phyloP scores from a whole-genome alignment of 1,140 invertebrate species.

The Nilaparvata lugens region DNA sequence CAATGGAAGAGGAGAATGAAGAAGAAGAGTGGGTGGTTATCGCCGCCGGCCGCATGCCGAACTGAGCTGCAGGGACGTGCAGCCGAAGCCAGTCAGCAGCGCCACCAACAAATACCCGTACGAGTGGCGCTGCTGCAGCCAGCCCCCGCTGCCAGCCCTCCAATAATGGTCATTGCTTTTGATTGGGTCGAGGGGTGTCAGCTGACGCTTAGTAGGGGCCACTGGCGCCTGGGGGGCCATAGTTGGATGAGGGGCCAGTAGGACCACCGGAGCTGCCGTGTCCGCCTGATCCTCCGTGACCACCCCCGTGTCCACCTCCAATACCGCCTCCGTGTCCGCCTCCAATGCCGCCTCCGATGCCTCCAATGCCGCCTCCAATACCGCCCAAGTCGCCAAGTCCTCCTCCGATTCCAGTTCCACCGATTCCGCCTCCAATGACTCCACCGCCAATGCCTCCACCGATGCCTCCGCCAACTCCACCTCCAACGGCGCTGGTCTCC shows the following conservation, averaged over 20 bases:
- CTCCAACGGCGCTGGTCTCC: constrained; percentile 33
- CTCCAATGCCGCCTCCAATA: constrained; percentile 30
- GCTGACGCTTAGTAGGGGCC: constrained; percentile 25
- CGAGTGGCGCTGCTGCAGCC: not conserved
- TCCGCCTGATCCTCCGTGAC: constrained; percentile 30
- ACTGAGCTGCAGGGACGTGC: too few species aligned
- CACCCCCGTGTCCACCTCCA: constrained; percentile 26
- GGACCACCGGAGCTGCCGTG: constrained; percentile 40
- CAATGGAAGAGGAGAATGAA: too few species aligned
- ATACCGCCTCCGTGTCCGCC: constrained; percentile 30
- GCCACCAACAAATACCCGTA: not conserved
- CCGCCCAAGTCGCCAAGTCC: constrained; percentile 34
- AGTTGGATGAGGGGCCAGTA: constrained; percentile 48
- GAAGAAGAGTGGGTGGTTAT: too few species aligned
- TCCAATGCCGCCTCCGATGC: constrained; percentile 34
- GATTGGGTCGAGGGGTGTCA: too few species aligned
- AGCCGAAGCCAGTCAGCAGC: too few species aligned
- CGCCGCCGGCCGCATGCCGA: too few species aligned
- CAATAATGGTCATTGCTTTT: constrained; percentile 3
- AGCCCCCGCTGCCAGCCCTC: not conserved
- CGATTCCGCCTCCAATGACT: constrained; percentile 33
- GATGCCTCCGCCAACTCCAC: constrained; percentile 32
- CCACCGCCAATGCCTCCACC: constrained; percentile 32
- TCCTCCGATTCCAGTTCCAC: constrained; percentile 29
- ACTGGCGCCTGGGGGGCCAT: constrained; percentile 48